Evolutionary conservation across 2,888 invertebrate genomes (phyloP).

Genomic region (Agrochola macilenta): DNA sequence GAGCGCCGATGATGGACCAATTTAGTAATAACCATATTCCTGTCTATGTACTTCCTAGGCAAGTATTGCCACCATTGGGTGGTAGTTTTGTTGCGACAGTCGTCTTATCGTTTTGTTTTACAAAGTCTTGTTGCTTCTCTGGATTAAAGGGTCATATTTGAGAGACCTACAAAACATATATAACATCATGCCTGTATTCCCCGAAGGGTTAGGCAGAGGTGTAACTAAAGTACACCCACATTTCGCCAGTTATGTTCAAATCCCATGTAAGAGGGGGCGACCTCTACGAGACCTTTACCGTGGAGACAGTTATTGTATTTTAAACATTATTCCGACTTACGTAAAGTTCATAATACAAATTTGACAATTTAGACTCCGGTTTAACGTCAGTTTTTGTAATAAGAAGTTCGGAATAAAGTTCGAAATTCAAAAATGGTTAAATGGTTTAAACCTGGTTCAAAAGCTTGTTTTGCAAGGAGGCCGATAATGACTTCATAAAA

Average conservation of each 20-base stretch:
- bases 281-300: background rate
- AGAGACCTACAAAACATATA: background rate
- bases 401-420: too few relatives aligned
- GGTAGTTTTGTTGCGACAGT: background rate
- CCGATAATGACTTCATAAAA: background rate
- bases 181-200: background rate
- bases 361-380: background rate
- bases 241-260: too few relatives aligned
- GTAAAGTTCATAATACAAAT: background rate
- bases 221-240: background rate
- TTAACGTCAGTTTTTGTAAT: too few relatives aligned
- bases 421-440: too few relatives aligned
- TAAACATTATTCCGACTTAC: background rate
- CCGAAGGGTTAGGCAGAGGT: background rate
- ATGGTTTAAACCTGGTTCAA: too few relatives aligned
- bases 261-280: too few relatives aligned
- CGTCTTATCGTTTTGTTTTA: background rate
- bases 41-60: constrained; percentile 22
- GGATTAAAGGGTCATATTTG: constrained; percentile 6
- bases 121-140: background rate
- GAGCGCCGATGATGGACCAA: constrained; percentile 20
- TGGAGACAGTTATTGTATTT: background rate
- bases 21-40: constrained; percentile 52
- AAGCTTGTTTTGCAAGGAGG: background rate
- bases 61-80: background rate